phyloP scores from a whole-genome alignment of 2,888 invertebrate species.

The Polydrusus pterygomalis region DNA sequence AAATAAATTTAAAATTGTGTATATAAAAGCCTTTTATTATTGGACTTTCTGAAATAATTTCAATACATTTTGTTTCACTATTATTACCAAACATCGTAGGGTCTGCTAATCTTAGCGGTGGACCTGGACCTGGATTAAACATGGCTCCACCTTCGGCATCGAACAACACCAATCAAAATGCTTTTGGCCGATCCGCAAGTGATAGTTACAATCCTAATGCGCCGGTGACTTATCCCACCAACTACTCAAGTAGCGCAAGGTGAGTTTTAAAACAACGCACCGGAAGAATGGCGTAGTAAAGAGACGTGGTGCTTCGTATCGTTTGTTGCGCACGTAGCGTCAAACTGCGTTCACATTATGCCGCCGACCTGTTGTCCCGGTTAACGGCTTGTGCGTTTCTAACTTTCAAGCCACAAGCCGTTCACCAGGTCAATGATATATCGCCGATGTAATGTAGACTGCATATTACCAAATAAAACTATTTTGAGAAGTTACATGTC shows the following conservation, averaged over 20 bases:
- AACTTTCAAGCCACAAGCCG: too few relatives aligned
- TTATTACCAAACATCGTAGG: background rate
- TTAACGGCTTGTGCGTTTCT: too few relatives aligned
- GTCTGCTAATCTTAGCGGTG: conserved; percentile 9
- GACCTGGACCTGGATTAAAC: conserved; percentile 18
- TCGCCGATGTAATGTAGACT: too few relatives aligned
- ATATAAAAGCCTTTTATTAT: background rate
- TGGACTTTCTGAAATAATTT: background rate
- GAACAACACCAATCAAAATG: conserved; percentile 19
- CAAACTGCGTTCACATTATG: too few relatives aligned
- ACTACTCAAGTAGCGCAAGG: conserved; percentile 47
- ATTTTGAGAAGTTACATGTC: too few relatives aligned
- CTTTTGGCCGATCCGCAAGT: conserved; percentile 21
- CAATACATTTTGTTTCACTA: background rate
- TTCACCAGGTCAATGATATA: too few relatives aligned
- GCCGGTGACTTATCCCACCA: conserved; percentile 53
- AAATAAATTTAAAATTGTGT: background rate
- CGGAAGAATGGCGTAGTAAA: background rate
- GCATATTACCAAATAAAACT: too few relatives aligned
- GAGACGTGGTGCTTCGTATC: too few relatives aligned
- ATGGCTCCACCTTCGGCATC: conserved; percentile 12
- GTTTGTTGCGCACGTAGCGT: too few relatives aligned
- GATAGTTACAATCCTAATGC: conserved; percentile 49
- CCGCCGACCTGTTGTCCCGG: too few relatives aligned
- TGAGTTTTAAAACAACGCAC: conserved; percentile 10